Percentiles rank a stretch among this genome's conserved stretches.
Evolutionary conservation across 2,113 vertebrate genomes (phyloP).

Genomic region (Paralichthys olivaceus): DNA sequence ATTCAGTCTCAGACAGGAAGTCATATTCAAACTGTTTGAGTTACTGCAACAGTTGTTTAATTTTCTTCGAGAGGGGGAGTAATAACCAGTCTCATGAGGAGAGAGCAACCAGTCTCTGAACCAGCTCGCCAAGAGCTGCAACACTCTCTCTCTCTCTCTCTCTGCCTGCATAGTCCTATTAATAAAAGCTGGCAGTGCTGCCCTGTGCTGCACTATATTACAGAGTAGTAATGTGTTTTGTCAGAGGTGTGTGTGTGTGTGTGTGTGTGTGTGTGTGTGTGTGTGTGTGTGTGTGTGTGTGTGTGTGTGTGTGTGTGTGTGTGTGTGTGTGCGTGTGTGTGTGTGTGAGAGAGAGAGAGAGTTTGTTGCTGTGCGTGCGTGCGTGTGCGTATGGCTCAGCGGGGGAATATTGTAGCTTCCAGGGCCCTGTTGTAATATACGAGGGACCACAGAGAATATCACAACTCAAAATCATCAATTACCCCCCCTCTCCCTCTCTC

Average conservation of each 20-base stretch:
- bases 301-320: constrained; percentile 29
- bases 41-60: neutral
- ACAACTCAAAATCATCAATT: constrained; percentile 73
- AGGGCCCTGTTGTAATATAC: constrained; percentile 72
- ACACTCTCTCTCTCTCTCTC: constrained; percentile 29
- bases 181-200: constrained; percentile 69
- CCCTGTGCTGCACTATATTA: constrained; percentile 64
- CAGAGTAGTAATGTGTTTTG: constrained; percentile 73
- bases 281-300: constrained; percentile 32
- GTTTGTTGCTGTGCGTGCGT: neutral
- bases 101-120: constrained; percentile 27
- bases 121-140: constrained; percentile 28
- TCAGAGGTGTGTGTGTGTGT: constrained; percentile 53
- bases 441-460: constrained; percentile 71
- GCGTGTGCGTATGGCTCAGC: constrained; percentile 35
- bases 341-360: neutral
- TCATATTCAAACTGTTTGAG: neutral
- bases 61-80: neutral
- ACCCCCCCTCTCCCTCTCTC: constrained; percentile 20
- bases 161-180: constrained; percentile 63
- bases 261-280: constrained; percentile 23
- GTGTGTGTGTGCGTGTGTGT: constrained; percentile 26
- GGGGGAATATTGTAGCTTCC: constrained; percentile 67
- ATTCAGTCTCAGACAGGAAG: constrained; percentile 1
- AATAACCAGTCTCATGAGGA: constrained; percentile 8